Evolutionary conservation across 2,113 vertebrate genomes (phyloP).

Genomic region (Notothenia coriiceps): DNA sequence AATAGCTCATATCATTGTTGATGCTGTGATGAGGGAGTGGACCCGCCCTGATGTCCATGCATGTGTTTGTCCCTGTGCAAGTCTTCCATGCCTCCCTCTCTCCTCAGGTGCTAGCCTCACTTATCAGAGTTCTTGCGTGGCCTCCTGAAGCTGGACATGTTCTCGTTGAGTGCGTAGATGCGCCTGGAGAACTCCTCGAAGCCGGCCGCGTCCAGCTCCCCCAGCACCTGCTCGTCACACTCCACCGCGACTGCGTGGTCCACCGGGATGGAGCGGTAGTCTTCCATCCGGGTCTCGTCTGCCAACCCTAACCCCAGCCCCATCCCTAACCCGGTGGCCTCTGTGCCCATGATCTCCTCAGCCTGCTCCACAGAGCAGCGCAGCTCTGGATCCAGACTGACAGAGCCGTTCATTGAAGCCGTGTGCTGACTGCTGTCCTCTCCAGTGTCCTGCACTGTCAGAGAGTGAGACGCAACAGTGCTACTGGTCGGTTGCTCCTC

Average conservation of each 20-base stretch:
- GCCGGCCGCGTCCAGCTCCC: conserved; percentile 86
- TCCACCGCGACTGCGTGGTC: conserved; percentile 96
- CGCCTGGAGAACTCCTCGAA: conserved; percentile 97
- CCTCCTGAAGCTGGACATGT: conserved; percentile 93
- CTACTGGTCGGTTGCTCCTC: conserved; percentile 33
- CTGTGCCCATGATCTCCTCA: conserved; percentile 96
- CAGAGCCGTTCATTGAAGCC: conserved; percentile 82
- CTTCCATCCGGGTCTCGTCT: conserved; percentile 86
- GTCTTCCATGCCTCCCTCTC: conserved; percentile 13
- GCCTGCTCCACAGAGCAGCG: conserved; percentile 94
- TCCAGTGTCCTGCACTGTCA: conserved; percentile 29
- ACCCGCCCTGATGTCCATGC: conserved; percentile 38
- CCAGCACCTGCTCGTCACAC: conserved; percentile 96
- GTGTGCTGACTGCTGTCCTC: conserved; percentile 66
- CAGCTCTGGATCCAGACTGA: conserved; percentile 70
- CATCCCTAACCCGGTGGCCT: conserved; percentile 87
- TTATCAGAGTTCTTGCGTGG: conserved; percentile 96
- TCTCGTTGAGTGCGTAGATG: conserved; percentile 96
- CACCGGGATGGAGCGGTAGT: conserved; percentile 93
- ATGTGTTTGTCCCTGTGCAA: conserved; percentile 42
- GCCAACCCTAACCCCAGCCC: conserved; percentile 62
- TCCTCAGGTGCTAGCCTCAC: conserved; percentile 76
- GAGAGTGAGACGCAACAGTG: conserved; percentile 21
- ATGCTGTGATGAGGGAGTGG: conserved; percentile 38
- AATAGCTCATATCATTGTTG: conserved; percentile 58